Percentiles rank a stretch among this genome's conserved stretches.
Evolutionary conservation across 2,797 vertebrate genomes (phyloP).

Genomic region (Gymnocypris eckloni): DNA sequence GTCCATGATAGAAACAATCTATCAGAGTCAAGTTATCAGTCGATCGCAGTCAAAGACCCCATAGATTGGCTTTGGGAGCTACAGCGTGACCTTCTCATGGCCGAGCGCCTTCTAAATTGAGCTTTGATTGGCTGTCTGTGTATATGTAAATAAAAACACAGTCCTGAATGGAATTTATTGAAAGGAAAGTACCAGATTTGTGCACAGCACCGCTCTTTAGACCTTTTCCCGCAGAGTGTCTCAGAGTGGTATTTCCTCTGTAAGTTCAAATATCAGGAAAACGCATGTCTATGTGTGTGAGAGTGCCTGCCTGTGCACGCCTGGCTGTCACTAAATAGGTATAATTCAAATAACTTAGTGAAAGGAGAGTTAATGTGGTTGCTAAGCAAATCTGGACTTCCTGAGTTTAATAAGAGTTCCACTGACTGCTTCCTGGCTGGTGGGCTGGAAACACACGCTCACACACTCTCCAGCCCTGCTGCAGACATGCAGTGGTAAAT

Average conservation of each 20-base stretch:
- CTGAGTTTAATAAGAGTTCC: conserved; percentile 70
- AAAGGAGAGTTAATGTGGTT: conserved; percentile 77
- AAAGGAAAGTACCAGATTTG: conserved; percentile 19
- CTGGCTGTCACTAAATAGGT: conserved; percentile 34
- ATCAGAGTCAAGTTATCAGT: conserved; percentile 37
- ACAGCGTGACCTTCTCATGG: not conserved
- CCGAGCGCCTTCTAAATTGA: not conserved
- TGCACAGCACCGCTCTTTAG: not conserved
- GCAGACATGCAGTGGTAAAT: conserved; percentile 40
- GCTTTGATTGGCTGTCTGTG: conserved; percentile 29
- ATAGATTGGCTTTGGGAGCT: conserved; percentile 22
- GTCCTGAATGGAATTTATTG: conserved; percentile 32
- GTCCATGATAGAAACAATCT: conserved; percentile 39
- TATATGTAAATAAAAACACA: conserved; percentile 17
- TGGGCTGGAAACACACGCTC: conserved; percentile 58
- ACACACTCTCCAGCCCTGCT: conserved; percentile 27
- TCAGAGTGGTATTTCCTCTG: conserved; percentile 42
- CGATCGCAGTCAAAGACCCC: conserved; percentile 21
- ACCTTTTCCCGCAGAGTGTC: conserved; percentile 30
- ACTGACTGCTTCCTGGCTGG: conserved; percentile 71
- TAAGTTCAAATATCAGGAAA: conserved; percentile 48
- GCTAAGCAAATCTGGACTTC: conserved; percentile 77
- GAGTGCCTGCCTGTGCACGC: conserved; percentile 46
- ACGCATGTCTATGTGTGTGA: conserved; percentile 15
- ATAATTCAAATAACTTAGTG: conserved; percentile 73